These are phyloP conservation scores for Xestia rhomboidea DNA, from an alignment of 2,888 invertebrate species.

Conservation along the genomic window DNA sequence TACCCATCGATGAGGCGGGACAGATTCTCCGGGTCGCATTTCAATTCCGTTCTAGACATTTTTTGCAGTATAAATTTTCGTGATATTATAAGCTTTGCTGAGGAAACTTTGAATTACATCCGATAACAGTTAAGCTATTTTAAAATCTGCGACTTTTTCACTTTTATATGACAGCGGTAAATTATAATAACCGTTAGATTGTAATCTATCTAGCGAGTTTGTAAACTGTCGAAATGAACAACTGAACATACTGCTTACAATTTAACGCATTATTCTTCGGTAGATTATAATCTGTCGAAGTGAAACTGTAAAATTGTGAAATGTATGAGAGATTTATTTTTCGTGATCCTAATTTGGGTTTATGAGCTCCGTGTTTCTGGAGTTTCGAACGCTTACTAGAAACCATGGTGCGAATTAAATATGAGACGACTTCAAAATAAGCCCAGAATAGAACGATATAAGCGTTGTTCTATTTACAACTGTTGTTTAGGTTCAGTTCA, in stretches of 20 bases:
- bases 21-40: conserved; percentile 20
- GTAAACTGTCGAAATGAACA: too few species aligned
- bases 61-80: conserved; percentile 28
- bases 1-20: conserved; percentile 28
- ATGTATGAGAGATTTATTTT: background rate
- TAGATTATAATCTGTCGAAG: too few species aligned
- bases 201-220: too few species aligned
- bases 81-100: conserved; percentile 24
- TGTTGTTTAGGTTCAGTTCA: conserved; percentile 1
- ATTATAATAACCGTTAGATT: too few species aligned
- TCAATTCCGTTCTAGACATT: conserved; percentile 37
- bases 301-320: too few species aligned
- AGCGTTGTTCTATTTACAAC: conserved; percentile 16
- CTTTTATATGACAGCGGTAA: too few species aligned
- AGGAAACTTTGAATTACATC: conserved; percentile 25
- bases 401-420: conserved; percentile 40
- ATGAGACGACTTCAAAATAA: conserved; percentile 37
- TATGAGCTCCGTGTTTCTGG: background rate
- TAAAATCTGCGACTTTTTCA: conserved; percentile 16
- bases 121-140: conserved; percentile 21
- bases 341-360: conserved; percentile 12
- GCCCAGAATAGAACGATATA: conserved; percentile 30
- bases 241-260: too few species aligned
- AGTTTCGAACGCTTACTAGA: conserved; percentile 13
- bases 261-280: too few species aligned